Conservation (phyloP, 2,113 vertebrate genomes). For the Lichenostomus cassidix region DNA sequence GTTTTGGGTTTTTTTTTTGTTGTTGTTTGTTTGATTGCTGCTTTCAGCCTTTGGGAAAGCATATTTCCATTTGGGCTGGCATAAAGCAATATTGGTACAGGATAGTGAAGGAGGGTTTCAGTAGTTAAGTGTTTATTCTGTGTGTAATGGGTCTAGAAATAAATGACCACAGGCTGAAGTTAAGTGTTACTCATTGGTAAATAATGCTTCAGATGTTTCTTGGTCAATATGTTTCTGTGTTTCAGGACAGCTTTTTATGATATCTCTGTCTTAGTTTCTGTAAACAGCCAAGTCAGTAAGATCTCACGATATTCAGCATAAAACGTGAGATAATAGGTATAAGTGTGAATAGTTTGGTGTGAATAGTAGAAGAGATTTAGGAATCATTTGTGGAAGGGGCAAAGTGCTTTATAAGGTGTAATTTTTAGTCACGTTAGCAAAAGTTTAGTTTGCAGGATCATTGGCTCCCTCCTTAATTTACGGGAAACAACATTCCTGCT, state of each 20-base stretch:
- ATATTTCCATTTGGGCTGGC: not conserved
- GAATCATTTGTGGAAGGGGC: not conserved
- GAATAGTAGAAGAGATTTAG: not conserved
- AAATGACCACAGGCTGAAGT: not conserved
- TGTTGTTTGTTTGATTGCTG: not conserved
- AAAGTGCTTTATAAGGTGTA: not conserved
- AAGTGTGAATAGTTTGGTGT: not conserved
- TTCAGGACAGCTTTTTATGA: not conserved
- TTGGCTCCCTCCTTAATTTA: not conserved
- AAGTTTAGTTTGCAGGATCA: not conserved
- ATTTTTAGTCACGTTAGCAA: not conserved
- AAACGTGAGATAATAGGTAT: not conserved
- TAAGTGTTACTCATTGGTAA: not conserved
- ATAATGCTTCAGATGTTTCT: not conserved
- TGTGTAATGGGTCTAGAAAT: not conserved
- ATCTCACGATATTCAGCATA: not conserved
- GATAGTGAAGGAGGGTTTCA: not conserved
- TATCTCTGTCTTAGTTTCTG: not conserved
- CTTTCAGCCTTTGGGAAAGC: not conserved
- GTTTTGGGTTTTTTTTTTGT: no score
- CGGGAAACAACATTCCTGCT: not conserved
- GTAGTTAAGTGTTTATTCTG: not conserved
- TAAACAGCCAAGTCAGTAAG: not conserved
- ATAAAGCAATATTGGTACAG: not conserved
- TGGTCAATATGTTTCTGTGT: not conserved